phyloP scores from a whole-genome alignment of 2,888 invertebrate species.

The Cataglyphis rosenhaueri region DNA sequence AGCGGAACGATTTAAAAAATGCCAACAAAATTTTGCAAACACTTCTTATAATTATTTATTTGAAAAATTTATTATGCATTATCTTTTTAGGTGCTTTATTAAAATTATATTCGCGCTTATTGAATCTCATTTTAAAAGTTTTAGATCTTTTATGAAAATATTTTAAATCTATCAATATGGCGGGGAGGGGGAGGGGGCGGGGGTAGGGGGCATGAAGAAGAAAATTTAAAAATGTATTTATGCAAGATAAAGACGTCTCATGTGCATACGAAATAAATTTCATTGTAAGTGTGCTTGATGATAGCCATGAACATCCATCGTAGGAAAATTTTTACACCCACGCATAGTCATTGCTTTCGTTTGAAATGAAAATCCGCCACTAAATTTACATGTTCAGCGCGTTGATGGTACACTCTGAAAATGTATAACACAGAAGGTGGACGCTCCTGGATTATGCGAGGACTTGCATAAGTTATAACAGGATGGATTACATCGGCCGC shows the following conservation, averaged over 20 bases:
- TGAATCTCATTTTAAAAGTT: background rate
- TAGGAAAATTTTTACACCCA: conserved; percentile 15
- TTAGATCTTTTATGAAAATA: conserved; percentile 10
- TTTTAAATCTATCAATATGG: conserved; percentile 14
- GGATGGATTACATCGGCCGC: conserved; percentile 58
- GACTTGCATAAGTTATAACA: conserved; percentile 47
- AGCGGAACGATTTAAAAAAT: background rate
- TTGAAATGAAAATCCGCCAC: conserved; percentile 50
- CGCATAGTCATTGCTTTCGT: conserved; percentile 24
- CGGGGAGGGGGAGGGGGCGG: too few relatives aligned
- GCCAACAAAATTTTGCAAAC: background rate
- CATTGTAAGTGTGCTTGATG: conserved; percentile 18
- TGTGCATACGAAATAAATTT: background rate
- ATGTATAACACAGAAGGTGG: conserved; percentile 47
- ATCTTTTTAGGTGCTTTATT: background rate
- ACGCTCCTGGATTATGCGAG: conserved; percentile 54
- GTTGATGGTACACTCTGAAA: conserved; percentile 40
- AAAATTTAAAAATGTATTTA: background rate
- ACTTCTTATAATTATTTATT: conserved; percentile 7
- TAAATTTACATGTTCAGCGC: conserved; percentile 51
- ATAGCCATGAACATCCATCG: conserved; percentile 45
- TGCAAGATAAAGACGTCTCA: conserved; percentile 13
- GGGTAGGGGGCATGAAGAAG: background rate
- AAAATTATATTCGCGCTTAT: background rate
- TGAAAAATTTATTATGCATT: conserved; percentile 1